Base-by-base conservation (phyloP, 2,888 invertebrate genomes). In the Oxyteleia sp. region DNA sequence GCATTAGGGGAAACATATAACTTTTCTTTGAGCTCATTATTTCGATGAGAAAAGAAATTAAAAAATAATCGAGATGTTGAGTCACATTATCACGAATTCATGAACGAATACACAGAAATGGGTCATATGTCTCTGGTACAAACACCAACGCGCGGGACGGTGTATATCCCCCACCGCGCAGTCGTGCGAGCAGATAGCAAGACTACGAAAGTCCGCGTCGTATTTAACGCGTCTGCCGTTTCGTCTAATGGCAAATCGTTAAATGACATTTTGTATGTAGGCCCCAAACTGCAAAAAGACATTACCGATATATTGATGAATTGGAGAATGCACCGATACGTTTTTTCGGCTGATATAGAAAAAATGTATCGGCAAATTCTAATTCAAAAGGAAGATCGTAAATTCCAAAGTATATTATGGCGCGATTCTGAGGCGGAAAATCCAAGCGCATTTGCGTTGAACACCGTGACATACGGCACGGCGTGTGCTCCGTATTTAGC, bases 281-380 rank as follows among this genome's bases (percentile, higher is more conserved):
- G 32, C 4, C 35, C 10, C 4, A 55, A 55, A 35, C 13, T 55
- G 7, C 55, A 55, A 15, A 5, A 15, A 15, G 55, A 55, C 16
- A 8, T 55, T 4, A 26, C 55, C 5, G 5, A 1, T 1, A 35
- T 55, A 18, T 15, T 55, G 8, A 10, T 55, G 1, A 3, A 18
- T 15, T 55, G 55, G 55, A 23, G 32, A 11, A 4, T n/a, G 10
- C 23, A 26, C 35, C 1, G 8, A 16, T 57, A 13, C 20, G 57
- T 57, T 0, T 10, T 57, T 2, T 8, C 15, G 2, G 38, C 38
- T 4, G 57, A 57, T 20, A 57, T 57, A 3, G 57, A 35, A 11
- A 57, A 57, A 18, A 57, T 57, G 38, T 57, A 5, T 57, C 26
- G 35, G 4, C 57, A 57, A 57, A 57, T 57, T 20, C 2, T 38